phyloP scores from a whole-genome alignment of 2,113 vertebrate genomes.

The Pitta sordida region DNA sequence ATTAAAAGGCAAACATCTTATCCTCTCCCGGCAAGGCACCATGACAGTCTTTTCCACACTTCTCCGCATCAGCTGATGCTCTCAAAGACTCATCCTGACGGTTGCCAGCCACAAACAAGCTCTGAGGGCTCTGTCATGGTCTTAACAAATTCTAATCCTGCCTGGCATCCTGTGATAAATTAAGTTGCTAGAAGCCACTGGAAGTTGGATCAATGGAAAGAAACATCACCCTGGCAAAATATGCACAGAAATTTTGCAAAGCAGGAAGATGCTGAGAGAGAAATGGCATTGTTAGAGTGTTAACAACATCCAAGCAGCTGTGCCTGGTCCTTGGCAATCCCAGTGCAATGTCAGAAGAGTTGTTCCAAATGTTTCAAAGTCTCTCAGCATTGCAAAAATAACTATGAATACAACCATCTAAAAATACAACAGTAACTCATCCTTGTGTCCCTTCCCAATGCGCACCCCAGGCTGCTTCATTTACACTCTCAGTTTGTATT shows the following conservation, averaged over 20 bases:
- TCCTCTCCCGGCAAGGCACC: not conserved
- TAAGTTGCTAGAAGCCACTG: not conserved
- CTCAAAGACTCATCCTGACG: not conserved
- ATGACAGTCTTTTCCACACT: not conserved
- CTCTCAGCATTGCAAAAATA: not conserved
- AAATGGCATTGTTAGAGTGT: not conserved
- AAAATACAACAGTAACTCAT: not conserved
- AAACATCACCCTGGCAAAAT: not conserved
- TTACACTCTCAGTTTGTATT: not conserved
- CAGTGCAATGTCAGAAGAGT: not conserved
- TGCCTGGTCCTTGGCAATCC: not conserved
- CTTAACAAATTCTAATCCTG: not conserved
- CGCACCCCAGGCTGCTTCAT: not conserved
- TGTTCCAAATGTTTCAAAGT: not conserved
- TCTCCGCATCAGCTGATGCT: not conserved
- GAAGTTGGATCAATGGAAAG: not conserved
- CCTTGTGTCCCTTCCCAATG: not conserved
- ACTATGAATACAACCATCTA: not conserved
- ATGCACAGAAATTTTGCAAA: not conserved
- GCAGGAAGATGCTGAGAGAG: constrained; percentile 1
- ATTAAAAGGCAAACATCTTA: not conserved
- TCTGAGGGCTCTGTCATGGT: not conserved
- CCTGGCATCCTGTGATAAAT: not conserved
- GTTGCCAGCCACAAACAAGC: not conserved
- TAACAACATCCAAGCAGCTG: constrained; percentile 12